These are phyloP conservation scores for Parasteatoda tepidariorum DNA, from an alignment of 1,140 invertebrate genomes.

Conservation along the genomic window DNA sequence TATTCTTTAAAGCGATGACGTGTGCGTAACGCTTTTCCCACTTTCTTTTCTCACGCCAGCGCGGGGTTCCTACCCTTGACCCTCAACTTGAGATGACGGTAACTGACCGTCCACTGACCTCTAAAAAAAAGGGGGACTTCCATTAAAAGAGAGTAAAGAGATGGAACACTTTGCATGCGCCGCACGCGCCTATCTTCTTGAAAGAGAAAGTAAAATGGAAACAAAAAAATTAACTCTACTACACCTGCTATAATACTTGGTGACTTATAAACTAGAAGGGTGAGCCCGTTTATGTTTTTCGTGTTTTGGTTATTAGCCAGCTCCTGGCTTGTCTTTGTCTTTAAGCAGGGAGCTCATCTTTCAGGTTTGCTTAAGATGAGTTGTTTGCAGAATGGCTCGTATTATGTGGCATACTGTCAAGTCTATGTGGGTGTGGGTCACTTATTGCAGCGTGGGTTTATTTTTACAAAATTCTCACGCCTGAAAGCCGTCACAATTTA, in stretches of 20 bases:
- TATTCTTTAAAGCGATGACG: neutral
- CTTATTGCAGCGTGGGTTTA: neutral
- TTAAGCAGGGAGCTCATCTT: neutral
- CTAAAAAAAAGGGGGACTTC: neutral
- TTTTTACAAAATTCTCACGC: no score
- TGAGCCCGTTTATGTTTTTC: neutral
- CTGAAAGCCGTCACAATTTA: no score
- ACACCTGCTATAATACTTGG: neutral
- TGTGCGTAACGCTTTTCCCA: neutral
- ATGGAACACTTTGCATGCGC: neutral
- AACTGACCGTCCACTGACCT: slow-evolving; percentile 17
- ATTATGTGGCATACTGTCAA: neutral
- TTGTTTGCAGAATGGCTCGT: neutral
- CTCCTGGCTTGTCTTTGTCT: no score
- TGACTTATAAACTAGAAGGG: neutral
- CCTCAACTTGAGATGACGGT: slow-evolving; percentile 4
- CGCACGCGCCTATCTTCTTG: slow-evolving; percentile 1
- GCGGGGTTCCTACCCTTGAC: slow-evolving; percentile 8
- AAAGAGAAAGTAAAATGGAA: neutral
- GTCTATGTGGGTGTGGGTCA: neutral
- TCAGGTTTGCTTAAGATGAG: neutral
- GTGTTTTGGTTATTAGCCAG: neutral
- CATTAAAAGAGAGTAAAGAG: neutral
- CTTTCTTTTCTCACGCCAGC: slow-evolving; percentile 12
- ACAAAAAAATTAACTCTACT: no score